Evolutionary conservation across 1,140 invertebrate species (phyloP).

Genomic region (Drosophila nigromelanica): DNA sequence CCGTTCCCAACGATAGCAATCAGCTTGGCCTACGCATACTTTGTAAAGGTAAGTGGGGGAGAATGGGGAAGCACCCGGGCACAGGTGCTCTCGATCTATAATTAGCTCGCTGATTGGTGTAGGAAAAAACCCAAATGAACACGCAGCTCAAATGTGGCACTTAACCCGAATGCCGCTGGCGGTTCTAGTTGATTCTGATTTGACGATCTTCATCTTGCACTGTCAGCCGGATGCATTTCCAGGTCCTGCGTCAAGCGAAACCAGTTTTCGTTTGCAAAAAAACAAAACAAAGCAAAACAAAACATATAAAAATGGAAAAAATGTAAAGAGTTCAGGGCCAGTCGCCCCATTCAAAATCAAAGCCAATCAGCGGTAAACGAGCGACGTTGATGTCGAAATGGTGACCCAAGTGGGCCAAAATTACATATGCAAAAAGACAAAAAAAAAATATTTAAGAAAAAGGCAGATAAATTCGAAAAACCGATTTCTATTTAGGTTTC

Average conservation of each 20-base stretch:
- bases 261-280: slow-evolving; percentile 32
- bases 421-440: slow-evolving; percentile 52
- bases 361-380: slow-evolving; percentile 27
- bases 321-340: slow-evolving; percentile 46
- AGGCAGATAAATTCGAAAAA: slow-evolving; percentile 48
- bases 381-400: slow-evolving; percentile 35
- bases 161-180: not conserved
- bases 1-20: slow-evolving; percentile 91
- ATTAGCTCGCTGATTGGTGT: slow-evolving; percentile 9
- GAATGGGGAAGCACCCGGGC: slow-evolving; percentile 25
- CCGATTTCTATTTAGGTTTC: slow-evolving; percentile 79
- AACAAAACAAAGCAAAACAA: not conserved
- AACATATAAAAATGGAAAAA: slow-evolving; percentile 7
- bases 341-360: slow-evolving; percentile 41
- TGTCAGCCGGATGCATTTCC: slow-evolving; percentile 19
- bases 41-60: slow-evolving; percentile 87
- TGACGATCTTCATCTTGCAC: slow-evolving; percentile 9
- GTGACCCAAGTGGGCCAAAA: slow-evolving; percentile 52
- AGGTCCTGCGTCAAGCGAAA: slow-evolving; percentile 6
- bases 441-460: slow-evolving; percentile 43
- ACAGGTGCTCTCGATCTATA: slow-evolving; percentile 14
- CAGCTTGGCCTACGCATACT: slow-evolving; percentile 90
- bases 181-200: slow-evolving; percentile 13
- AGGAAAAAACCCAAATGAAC: slow-evolving; percentile 31
- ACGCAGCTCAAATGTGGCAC: slow-evolving; percentile 26